Base-by-base conservation (phyloP, 2,113 vertebrate species). In the Aegotheles bennettii region DNA sequence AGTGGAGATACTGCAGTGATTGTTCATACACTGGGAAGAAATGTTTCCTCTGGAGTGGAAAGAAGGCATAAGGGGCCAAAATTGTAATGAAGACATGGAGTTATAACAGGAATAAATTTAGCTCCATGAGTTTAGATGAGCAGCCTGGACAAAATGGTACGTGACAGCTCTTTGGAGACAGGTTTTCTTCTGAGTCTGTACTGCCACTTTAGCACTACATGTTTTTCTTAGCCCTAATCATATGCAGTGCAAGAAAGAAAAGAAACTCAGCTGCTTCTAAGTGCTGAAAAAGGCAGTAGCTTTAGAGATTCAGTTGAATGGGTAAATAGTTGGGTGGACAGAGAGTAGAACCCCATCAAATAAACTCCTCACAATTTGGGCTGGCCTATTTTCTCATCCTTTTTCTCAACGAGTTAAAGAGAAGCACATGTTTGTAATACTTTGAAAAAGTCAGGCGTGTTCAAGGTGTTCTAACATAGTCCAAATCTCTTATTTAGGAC, bases 191-290 rank as follows among this genome's bases (percentile, higher is more conserved):
- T 89, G 93, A 96, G 96, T 97, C 96, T 97, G 94, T 95, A 95
- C 95, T 94, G 89, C 93, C 96, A 94, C 94, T 95, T 97, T 96
- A 96, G 93, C 96, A 96, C 95, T 96, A 95, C 93, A 93, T 95
- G 94, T 97, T 97, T 97, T 96, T 97, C 96, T 97, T 95, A 97
- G 96, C 79, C 96, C 95, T 97, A 97, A 96, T 96, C 87, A 97
- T 96, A 96, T 96, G 95, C 93, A 97, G 96, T 94, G 94, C 95
- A 96, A 97, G 95, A 93, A 96, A 95, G 93, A 90, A 96, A 95
- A 93, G 93, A 92, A 94, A 81, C 56, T 96, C 96, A 96, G 90
- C 88, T 96, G 94, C 91, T 95, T 95, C 84, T 61, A 75, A 95
- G 84, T 87, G 61, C 77, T 94, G 87, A 93, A 96, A 96, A 94